These are phyloP conservation scores for Microctonus brassicae DNA, from an alignment of 2,888 invertebrate genomes.

Conservation along the genomic window DNA sequence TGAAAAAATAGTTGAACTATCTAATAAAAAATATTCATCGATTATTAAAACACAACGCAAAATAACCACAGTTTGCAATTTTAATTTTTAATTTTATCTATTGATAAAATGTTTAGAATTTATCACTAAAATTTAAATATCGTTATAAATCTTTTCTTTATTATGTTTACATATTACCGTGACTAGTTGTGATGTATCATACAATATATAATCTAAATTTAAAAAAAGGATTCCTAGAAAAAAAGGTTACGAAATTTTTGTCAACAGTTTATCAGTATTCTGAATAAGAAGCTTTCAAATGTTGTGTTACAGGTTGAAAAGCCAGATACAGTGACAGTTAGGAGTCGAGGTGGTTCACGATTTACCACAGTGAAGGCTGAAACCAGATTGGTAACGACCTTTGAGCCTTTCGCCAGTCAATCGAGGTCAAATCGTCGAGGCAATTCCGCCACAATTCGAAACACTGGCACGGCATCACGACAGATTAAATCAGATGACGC, in stretches of 20 bases:
- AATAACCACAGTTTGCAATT: background rate
- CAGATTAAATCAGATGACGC: background rate
- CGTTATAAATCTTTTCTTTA: background rate
- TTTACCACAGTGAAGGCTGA: conserved; percentile 50
- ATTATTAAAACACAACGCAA: background rate
- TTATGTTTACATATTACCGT: background rate
- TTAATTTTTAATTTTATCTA: background rate
- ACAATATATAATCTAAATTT: too few species aligned
- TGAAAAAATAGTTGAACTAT: background rate
- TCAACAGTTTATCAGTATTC: too few species aligned
- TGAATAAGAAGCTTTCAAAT: too few species aligned
- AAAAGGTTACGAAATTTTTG: too few species aligned
- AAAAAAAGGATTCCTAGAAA: too few species aligned
- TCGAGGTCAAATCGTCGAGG: conserved; percentile 41
- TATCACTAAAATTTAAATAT: conserved; percentile 2
- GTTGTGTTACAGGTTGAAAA: conserved; percentile 54
- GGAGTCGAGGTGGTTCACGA: conserved; percentile 54
- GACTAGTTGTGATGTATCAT: background rate
- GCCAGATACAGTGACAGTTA: conserved; percentile 48
- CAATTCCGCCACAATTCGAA: conserved; percentile 11
- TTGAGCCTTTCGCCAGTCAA: conserved; percentile 39
- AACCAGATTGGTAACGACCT: conserved; percentile 45
- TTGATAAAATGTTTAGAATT: background rate
- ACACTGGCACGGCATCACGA: conserved; percentile 10
- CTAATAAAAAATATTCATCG: background rate